Conservation (phyloP, 2,797 vertebrate genomes). For the Thripadectes ignobilis region DNA sequence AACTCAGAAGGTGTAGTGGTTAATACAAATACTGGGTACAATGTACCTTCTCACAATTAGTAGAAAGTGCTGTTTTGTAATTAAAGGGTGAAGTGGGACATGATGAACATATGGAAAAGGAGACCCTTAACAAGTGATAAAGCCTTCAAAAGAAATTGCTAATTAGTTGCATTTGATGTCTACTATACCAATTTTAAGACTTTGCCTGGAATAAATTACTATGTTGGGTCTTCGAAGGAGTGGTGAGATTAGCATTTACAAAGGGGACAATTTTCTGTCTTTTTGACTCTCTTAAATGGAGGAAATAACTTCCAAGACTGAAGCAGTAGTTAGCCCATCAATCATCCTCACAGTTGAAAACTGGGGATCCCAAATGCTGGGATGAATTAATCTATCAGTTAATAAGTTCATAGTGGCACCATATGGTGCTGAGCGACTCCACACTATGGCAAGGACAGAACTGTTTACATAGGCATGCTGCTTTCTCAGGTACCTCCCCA, state of each 20-base stretch:
- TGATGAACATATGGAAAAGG: slow-evolving; percentile 79
- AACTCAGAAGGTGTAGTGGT: slow-evolving; percentile 66
- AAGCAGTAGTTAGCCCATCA: slow-evolving; percentile 82
- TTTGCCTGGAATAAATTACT: slow-evolving; percentile 80
- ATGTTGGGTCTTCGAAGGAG: slow-evolving; percentile 74
- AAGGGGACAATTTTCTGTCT: slow-evolving; percentile 81
- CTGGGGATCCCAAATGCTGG: slow-evolving; percentile 80
- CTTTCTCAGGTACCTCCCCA: slow-evolving; percentile 94
- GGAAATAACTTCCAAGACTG: slow-evolving; percentile 83
- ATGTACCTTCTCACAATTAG: slow-evolving; percentile 73
- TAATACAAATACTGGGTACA: slow-evolving; percentile 67
- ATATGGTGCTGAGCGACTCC: slow-evolving; percentile 89
- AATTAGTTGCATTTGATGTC: slow-evolving; percentile 81
- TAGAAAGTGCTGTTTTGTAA: slow-evolving; percentile 74
- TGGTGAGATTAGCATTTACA: slow-evolving; percentile 83
- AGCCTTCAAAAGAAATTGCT: slow-evolving; percentile 79
- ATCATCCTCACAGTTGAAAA: slow-evolving; percentile 88
- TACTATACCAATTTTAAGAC: slow-evolving; percentile 80
- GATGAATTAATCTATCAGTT: slow-evolving; percentile 94
- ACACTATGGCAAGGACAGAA: slow-evolving; percentile 87
- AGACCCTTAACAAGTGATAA: slow-evolving; percentile 76
- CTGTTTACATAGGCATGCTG: slow-evolving; percentile 92
- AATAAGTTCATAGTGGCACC: slow-evolving; percentile 98
- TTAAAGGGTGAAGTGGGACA: slow-evolving; percentile 79
- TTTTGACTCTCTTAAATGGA: slow-evolving; percentile 81